Evolutionary conservation across 2,113 vertebrate species (phyloP), one percentile per base, ranked within the genome.

Genomic region (Antechinus flavipes): DNA sequence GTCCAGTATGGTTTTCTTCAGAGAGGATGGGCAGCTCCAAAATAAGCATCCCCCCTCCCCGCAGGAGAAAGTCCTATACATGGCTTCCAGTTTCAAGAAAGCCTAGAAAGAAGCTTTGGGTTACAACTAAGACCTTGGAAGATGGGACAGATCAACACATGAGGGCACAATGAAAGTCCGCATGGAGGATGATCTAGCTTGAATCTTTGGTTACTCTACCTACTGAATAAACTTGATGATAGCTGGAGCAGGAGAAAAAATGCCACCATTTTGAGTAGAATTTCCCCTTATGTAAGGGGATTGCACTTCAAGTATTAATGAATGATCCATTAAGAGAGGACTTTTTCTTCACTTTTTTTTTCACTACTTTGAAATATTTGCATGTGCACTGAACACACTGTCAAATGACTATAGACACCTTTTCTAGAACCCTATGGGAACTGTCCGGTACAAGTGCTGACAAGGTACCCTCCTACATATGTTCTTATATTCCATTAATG

Each of bases 171-270:
- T 84, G n/a, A 84, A 19, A 3, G 27, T 42, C 61, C 89, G 7
- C 90, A 26, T 23, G 16, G 47, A 26, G 27, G 24, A 90, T 23
- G n/a, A 84, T 5, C 35, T 14, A 35, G n/a, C 35, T 16, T 26
- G 2, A 10, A 2, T 27, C 53, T 8, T 8, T 84, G 68, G 8
- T n/a, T 61, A 96, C 5, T 22, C 27, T 30, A 68, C 8, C n/a
- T 42, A 91, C 30, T 54, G n/a, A 95, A 58, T 52, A 94, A 91
- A 23, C 90, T 30, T 91, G 56, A 27, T 54, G 42, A 58, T 56
- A 91, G n/a, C 94, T 93, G 92, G 92, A 52, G 50, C 24, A 93
- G 58, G 12, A 54, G 27, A 26, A n/a, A 92, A 94, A 42, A n/a
- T n/a, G 46, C 42, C 58, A 0, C 90, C 55, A 58, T 76, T 95